These are phyloP conservation scores for Myrmecophaga tridactyla DNA, from an alignment of 2,113 vertebrate genomes.

Conservation along the genomic window DNA sequence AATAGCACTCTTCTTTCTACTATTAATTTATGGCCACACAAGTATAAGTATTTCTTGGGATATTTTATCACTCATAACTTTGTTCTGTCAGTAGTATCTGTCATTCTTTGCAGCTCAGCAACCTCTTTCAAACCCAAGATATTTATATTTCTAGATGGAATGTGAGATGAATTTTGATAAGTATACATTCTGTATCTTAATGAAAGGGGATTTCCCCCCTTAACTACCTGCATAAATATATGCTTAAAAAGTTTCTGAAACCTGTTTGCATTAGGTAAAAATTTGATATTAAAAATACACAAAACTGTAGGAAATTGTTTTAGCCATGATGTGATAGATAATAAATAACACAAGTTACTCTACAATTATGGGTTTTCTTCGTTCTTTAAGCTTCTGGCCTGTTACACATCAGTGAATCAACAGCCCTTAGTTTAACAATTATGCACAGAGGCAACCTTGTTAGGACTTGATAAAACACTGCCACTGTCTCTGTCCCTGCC, in stretches of 20 bases:
- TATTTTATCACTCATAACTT: constrained; percentile 73
- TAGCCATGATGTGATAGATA: constrained; percentile 57
- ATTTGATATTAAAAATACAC: constrained; percentile 64
- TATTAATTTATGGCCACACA: constrained; percentile 66
- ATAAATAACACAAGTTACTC: constrained; percentile 46
- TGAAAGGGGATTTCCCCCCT: constrained; percentile 61
- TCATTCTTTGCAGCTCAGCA: constrained; percentile 72
- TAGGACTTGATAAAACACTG: constrained; percentile 48
- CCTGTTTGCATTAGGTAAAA: constrained; percentile 47
- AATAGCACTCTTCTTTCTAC: constrained; percentile 57
- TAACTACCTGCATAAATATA: constrained; percentile 46
- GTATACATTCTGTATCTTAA: constrained; percentile 67
- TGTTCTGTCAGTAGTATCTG: constrained; percentile 79
- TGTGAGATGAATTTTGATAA: constrained; percentile 80
- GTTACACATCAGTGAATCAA: constrained; percentile 55
- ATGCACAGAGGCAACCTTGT: not conserved
- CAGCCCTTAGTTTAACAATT: constrained; percentile 4
- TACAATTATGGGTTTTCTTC: not conserved
- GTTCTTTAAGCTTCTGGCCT: constrained; percentile 41
- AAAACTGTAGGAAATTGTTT: constrained; percentile 55
- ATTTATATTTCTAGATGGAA: constrained; percentile 77
- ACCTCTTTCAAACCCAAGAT: constrained; percentile 77
- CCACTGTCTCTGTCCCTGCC: constrained; percentile 50
- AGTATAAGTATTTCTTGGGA: constrained; percentile 63
- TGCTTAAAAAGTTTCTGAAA: constrained; percentile 53